Base-by-base conservation (phyloP, 2,888 invertebrate genomes). In the Spicauda simplicius region DNA sequence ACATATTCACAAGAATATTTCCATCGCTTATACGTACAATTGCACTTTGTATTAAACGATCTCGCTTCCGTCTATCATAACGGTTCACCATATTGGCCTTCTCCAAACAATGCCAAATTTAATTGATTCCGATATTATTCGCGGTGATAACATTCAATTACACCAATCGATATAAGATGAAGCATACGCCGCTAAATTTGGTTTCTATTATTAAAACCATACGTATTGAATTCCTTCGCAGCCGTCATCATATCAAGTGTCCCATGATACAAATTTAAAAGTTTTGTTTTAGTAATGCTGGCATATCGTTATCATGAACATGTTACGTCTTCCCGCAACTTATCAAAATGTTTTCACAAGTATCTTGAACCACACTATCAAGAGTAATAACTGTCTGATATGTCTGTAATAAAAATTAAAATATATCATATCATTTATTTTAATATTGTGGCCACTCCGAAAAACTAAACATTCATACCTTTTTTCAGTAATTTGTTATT, bases 51-150 rank as follows among this genome's bases (percentile, higher is more conserved):
- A 45, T 45, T 6, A 3, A 11, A n/a, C 45, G 41, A 41, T 14
- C 4, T 45, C 45, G 7, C n/a, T 45, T 45, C 6, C n/a, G n/a
- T 45, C 45, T 14, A n/a, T 14, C 14, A 37, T n/a, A 45, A 1
- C n/a, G 33, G 33, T 1, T 2, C 14, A n/a, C n/a, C 45, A 45
- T 45, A 45, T n/a, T 45, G 30, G 45, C 56, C 20, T 30, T 45
- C 63, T 63, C 63, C 20, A 63, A 63, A 63, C 63, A 63, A 48
- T 56, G 64, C 33, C 33, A 50, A 64, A 57, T 64, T 64, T 52
- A 64, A 64, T 65, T 65, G 52, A 65, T 53, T 65, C 64, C 45
- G 18, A 65, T 48, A 53, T 65, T 58, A 65, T 45, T 58, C 64
- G 30, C 58, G 50, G 16, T 53, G 64, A 65, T 65, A 58, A 53